A percentile compares a stretch with the other conserved stretches of the same genome.
These are phyloP conservation scores for Gymnoscopelus braueri DNA, from an alignment of 2,797 vertebrate species.

Conservation along the genomic window DNA sequence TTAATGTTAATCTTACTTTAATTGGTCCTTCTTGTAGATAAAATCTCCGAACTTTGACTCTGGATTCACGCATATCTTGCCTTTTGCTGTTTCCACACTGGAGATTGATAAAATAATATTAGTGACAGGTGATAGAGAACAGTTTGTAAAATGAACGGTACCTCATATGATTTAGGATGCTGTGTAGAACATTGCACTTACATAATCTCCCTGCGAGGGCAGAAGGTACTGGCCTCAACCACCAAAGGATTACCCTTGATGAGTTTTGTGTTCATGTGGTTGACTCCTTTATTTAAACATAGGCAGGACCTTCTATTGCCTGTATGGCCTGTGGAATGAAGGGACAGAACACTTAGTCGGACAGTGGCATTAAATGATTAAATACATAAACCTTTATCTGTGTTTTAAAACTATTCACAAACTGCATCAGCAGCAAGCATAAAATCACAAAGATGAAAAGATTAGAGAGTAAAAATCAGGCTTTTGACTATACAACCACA, in stretches of 20 bases:
- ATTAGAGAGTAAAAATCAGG: no score
- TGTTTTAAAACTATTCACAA: no score
- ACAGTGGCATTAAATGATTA: no score
- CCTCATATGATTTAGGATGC: background rate
- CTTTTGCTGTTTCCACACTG: background rate
- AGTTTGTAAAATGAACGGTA: slow-evolving; percentile 11
- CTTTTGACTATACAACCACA: no score
- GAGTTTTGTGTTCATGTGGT: slow-evolving; percentile 5
- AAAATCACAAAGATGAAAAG: no score
- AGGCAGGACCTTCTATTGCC: no score
- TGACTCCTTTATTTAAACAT: background rate
- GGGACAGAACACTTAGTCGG: no score
- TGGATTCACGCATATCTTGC: background rate
- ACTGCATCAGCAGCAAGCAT: no score
- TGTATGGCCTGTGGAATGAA: background rate
- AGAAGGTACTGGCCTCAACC: no score
- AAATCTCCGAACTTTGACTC: background rate
- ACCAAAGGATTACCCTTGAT: background rate
- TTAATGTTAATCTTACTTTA: background rate
- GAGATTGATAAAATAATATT: background rate
- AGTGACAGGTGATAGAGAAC: background rate
- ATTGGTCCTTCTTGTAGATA: no score
- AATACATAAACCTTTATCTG: no score
- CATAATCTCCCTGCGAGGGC: slow-evolving; percentile 1
- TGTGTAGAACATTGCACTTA: slow-evolving; percentile 11